Conservation (phyloP, 2,888 invertebrate genomes). For the Drosophila melanocephala region DNA sequence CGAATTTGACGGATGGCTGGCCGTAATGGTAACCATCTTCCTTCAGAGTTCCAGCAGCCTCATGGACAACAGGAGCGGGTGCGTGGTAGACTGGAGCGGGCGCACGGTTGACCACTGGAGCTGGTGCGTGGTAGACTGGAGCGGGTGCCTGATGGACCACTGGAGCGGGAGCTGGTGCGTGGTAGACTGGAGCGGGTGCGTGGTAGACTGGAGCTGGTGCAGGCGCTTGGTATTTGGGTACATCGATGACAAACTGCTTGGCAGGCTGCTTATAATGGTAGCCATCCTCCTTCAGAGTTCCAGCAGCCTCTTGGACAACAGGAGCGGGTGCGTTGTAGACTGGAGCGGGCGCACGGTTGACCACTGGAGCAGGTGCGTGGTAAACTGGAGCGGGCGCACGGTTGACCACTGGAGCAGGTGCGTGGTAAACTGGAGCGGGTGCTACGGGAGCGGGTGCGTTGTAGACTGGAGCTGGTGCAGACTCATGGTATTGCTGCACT, state of each 20-base stretch:
- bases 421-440: conserved; percentile 37
- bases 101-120: conserved; percentile 19
- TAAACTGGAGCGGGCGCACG: conserved; percentile 13
- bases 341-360: conserved; percentile 19
- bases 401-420: conserved; percentile 33
- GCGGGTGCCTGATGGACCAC: conserved; percentile 20
- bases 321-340: conserved; percentile 48
- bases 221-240: conserved; percentile 53
- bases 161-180: conserved; percentile 1
- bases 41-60: conserved; percentile 60
- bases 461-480: conserved; percentile 28
- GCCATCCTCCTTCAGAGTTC: conserved; percentile 66
- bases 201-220: conserved; percentile 19
- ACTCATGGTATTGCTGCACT: conserved; percentile 54
- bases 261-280: background rate
- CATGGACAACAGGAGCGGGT: conserved; percentile 24
- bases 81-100: conserved; percentile 11
- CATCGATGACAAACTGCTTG: conserved; percentile 58
- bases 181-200: conserved; percentile 22
- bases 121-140: conserved; percentile 29
- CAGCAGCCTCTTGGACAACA: conserved; percentile 34
- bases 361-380: conserved; percentile 16
- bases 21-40: conserved; percentile 71
- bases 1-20: conserved; percentile 48
- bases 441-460: conserved; percentile 5